Percentiles rank a stretch among this genome's conserved stretches.
Conservation (phyloP, 2,888 invertebrate species). For the Aphodius granarius region DNA sequence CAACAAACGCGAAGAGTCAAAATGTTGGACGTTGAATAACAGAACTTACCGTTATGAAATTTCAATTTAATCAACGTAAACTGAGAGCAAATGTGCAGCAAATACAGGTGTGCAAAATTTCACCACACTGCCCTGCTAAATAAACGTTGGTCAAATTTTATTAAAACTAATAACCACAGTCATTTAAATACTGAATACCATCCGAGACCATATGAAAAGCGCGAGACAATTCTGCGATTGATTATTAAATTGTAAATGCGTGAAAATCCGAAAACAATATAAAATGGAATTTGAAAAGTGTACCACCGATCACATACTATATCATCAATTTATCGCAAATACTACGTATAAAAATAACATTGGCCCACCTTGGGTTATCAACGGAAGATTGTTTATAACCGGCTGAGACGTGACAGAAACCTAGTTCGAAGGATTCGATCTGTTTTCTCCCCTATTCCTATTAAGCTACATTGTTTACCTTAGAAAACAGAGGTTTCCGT, state of each 20-base stretch:
- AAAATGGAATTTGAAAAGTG: neutral
- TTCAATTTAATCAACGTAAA: constrained; percentile 1
- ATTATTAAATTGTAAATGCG: neutral
- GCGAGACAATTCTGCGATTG: neutral
- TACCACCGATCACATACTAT: neutral
- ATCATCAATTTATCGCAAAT: neutral
- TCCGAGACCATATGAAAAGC: too few species aligned
- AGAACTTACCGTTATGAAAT: neutral
- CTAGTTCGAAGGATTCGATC: neutral
- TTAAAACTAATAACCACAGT: neutral
- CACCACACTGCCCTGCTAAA: too few species aligned
- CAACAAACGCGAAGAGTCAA: neutral
- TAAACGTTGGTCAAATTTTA: too few species aligned
- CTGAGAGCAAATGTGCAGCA: too few species aligned
- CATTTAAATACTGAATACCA: neutral
- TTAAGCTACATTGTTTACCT: neutral
- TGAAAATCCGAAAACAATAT: neutral
- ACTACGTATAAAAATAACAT: neutral
- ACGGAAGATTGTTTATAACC: neutral
- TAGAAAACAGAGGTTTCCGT: neutral
- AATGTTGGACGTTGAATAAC: neutral
- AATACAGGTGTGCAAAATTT: too few species aligned
- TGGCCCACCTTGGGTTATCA: neutral
- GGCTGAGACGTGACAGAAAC: neutral
- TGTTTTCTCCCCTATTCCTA: neutral